Conservation (phyloP, 1,140 invertebrate genomes). For the Campoletis sonorensis region DNA sequence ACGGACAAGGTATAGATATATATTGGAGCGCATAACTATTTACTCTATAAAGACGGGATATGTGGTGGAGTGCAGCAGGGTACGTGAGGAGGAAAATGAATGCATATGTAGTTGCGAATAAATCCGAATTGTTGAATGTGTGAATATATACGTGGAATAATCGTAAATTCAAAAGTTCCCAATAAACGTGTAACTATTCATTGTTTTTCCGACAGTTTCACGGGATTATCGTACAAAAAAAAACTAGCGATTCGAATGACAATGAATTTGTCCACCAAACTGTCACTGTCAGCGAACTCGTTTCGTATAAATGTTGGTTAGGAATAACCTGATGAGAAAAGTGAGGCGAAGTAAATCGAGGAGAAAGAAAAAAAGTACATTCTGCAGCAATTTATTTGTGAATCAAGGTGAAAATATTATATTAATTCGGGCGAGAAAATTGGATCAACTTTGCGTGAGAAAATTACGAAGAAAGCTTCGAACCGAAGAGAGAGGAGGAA, state of each 20-base stretch:
- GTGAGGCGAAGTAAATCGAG: background rate
- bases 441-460: background rate
- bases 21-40: background rate
- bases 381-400: background rate
- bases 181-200: no score
- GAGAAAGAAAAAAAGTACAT: background rate
- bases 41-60: background rate
- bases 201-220: no score
- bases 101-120: background rate
- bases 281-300: no score
- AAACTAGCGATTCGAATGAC: no score
- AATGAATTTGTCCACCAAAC: background rate
- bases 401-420: background rate
- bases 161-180: no score
- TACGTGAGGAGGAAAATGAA: constrained; percentile 26
- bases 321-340: no score
- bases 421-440: background rate
- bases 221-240: no score
- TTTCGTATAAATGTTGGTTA: no score
- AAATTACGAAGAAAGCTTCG: background rate
- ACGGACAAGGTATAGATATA: background rate
- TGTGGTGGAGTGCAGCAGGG: background rate
- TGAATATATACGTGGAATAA: background rate
- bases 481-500: background rate
- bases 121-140: background rate